Percentiles rank a stretch among this genome's conserved stretches.
Conservation (phyloP, 1,140 invertebrate genomes). For the Akabosia matsudoensis region DNA sequence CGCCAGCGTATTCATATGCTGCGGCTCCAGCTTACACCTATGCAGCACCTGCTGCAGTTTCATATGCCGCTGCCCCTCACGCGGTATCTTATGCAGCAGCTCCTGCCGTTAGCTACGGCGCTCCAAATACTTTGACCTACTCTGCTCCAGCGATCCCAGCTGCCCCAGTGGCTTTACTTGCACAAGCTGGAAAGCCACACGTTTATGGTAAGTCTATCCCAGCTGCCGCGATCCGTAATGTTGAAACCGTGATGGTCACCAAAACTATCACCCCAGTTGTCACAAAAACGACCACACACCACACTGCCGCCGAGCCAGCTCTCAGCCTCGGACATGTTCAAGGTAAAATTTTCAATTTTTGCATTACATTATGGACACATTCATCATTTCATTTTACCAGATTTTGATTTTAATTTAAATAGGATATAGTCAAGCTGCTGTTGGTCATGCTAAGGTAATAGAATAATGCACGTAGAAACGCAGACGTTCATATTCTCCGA, state of each 20-base stretch:
- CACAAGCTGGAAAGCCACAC: neutral
- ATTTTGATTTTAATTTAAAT: neutral
- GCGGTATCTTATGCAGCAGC: neutral
- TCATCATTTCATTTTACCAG: neutral
- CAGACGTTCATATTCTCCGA: no score
- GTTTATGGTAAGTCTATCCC: neutral
- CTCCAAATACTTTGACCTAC: neutral
- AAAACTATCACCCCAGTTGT: slow-evolving; percentile 21
- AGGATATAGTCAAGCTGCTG: slow-evolving; percentile 14
- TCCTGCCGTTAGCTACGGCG: neutral
- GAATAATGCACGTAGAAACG: no score
- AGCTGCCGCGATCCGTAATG: neutral
- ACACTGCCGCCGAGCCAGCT: slow-evolving; percentile 1
- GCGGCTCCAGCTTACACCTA: neutral
- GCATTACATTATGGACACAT: neutral
- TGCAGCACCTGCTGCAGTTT: neutral
- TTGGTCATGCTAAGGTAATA: slow-evolving; percentile 1
- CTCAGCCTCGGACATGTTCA: slow-evolving; percentile 15
- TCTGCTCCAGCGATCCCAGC: neutral
- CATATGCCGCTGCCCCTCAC: neutral
- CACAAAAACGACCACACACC: slow-evolving; percentile 19
- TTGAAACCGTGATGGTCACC: slow-evolving; percentile 13
- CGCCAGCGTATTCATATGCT: no score
- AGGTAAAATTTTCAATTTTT: neutral
- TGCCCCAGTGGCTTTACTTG: neutral